These are phyloP conservation scores for Synanthedon tipuliformis DNA, from an alignment of 2,888 invertebrate genomes.

Conservation along the genomic window DNA sequence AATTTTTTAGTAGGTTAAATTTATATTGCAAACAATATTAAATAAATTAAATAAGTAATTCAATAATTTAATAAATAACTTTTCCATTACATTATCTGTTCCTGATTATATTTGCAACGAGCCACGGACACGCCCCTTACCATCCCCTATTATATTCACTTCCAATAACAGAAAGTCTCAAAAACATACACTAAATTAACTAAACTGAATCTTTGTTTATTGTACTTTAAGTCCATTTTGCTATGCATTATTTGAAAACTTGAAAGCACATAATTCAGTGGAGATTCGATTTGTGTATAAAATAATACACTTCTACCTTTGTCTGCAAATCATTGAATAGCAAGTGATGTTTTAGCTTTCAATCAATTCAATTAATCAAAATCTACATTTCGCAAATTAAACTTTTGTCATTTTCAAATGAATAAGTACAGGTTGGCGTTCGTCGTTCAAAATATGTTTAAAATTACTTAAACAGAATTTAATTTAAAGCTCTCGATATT, in stretches of 20 bases:
- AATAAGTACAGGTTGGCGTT: too few relatives aligned
- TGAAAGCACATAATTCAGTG: conserved; percentile 35
- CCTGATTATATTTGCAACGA: conserved; percentile 68
- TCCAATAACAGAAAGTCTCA: conserved; percentile 25
- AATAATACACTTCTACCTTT: conserved; percentile 69
- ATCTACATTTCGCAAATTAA: conserved; percentile 38
- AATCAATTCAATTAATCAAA: conserved; percentile 65
- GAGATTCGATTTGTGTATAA: conserved; percentile 60
- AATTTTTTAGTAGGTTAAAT: too few relatives aligned
- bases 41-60: too few relatives aligned
- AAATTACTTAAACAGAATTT: too few relatives aligned
- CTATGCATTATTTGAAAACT: conserved; percentile 11
- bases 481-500: too few relatives aligned
- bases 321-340: conserved; percentile 57
- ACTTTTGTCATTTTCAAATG: conserved; percentile 12
- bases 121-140: conserved; percentile 60
- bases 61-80: too few relatives aligned
- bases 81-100: conserved; percentile 12
- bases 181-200: conserved; percentile 10
- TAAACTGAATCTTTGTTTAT: conserved; percentile 14
- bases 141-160: conserved; percentile 61
- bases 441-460: too few relatives aligned
- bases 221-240: conserved; percentile 7
- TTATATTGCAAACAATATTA: too few relatives aligned
- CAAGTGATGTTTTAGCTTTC: conserved; percentile 60